Evolutionary conservation across 2,888 invertebrate species (phyloP).

Genomic region (Argyresthia albistria): DNA sequence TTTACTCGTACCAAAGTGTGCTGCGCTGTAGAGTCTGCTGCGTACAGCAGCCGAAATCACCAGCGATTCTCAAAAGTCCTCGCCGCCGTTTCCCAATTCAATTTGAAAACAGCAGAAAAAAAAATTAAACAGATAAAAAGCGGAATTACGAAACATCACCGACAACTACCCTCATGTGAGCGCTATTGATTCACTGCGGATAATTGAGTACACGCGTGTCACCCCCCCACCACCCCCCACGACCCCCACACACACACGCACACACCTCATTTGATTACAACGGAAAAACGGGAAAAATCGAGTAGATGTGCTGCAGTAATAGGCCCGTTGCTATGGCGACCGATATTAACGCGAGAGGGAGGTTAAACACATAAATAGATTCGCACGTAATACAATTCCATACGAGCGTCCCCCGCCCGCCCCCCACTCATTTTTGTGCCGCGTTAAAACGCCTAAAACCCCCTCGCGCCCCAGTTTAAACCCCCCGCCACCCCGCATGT

Average conservation of each 20-base stretch:
- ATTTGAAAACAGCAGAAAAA: background rate
- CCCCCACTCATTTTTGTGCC: slow-evolving; percentile 58
- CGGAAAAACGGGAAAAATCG: slow-evolving; percentile 72
- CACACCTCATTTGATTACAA: slow-evolving; percentile 72
- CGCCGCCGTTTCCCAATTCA: no score
- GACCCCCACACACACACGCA: slow-evolving; percentile 35
- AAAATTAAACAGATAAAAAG: slow-evolving; percentile 41
- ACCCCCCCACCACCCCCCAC: slow-evolving; percentile 24
- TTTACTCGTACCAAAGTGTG: no score
- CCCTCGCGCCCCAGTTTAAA: slow-evolving; percentile 24
- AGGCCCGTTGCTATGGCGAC: slow-evolving; percentile 61
- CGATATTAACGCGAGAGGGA: slow-evolving; percentile 59
- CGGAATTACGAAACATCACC: slow-evolving; percentile 41
- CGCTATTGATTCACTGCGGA: slow-evolving; percentile 70
- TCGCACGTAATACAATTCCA: slow-evolving; percentile 66
- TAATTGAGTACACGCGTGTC: slow-evolving; percentile 72
- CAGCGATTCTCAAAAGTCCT: background rate
- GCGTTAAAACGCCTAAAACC: slow-evolving; percentile 69
- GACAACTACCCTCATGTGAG: slow-evolving; percentile 66
- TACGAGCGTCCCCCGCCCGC: slow-evolving; percentile 38
- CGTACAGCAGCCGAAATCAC: background rate
- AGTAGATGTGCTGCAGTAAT: slow-evolving; percentile 66
- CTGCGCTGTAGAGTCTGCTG: background rate
- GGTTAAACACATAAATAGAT: slow-evolving; percentile 62
- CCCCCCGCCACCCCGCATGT: slow-evolving; percentile 34